A percentile compares a stretch with the other conserved stretches of the same genome.
Evolutionary conservation across 2,113 vertebrate genomes (phyloP).

Genomic region (Brachypodius melanocephalos): DNA sequence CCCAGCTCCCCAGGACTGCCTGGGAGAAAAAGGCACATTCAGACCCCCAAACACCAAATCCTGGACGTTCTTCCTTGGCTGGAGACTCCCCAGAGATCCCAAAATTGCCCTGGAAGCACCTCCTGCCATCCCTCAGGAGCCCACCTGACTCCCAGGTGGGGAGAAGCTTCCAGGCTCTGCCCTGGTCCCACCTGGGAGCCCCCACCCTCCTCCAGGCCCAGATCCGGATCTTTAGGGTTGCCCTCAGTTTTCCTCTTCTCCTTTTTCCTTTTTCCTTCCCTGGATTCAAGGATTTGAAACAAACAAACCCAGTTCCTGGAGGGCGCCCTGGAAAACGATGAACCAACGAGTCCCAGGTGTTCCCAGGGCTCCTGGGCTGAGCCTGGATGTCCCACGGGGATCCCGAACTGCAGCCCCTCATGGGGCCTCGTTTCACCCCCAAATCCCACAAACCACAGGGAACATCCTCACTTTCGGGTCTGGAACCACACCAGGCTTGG

Average conservation of each 20-base stretch:
- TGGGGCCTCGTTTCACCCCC: background rate
- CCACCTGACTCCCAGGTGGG: background rate
- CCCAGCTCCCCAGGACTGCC: background rate
- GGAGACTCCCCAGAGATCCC: background rate
- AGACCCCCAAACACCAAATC: background rate
- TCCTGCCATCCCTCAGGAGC: background rate
- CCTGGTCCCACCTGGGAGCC: fast-evolving
- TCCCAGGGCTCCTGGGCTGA: background rate
- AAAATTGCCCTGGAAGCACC: background rate
- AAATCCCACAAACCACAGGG: background rate
- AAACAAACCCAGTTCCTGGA: background rate
- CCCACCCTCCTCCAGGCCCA: background rate
- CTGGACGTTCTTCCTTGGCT: background rate
- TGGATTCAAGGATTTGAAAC: background rate
- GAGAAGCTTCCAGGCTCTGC: background rate
- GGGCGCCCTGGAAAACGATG: background rate
- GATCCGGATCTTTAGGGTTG: fast-evolving
- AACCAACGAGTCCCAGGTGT: background rate
- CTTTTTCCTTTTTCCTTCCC: background rate
- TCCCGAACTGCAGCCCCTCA: background rate
- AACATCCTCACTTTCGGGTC: background rate
- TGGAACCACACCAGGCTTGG: background rate
- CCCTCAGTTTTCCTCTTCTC: background rate
- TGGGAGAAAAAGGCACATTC: background rate
- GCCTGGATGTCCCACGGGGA: fast-evolving